phyloP scores from a whole-genome alignment of 1,140 invertebrate species.

The Holotrichia oblita region DNA sequence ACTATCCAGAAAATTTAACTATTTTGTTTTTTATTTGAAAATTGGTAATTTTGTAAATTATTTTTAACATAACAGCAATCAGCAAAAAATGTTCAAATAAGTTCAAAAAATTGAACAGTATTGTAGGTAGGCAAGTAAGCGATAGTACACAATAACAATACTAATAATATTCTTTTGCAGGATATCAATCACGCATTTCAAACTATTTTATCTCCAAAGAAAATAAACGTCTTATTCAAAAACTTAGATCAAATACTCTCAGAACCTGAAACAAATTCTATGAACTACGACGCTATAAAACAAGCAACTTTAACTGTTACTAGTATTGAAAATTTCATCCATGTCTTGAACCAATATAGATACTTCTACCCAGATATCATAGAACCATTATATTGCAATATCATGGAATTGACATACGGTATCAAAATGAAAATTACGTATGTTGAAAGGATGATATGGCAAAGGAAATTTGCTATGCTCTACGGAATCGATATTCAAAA shows the following conservation, averaged over 20 bases:
- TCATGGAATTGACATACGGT: conserved; percentile 70
- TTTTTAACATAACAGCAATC: too few species aligned
- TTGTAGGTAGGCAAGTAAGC: too few species aligned
- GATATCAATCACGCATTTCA: conserved; percentile 49
- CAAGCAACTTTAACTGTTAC: neutral
- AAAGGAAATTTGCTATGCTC: neutral
- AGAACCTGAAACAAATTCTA: neutral
- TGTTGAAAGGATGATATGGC: conserved; percentile 45
- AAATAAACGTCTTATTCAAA: conserved; percentile 37
- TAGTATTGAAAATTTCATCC: conserved; percentile 37
- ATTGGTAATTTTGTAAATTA: too few species aligned
- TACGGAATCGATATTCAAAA: neutral
- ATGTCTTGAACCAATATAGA: conserved; percentile 59
- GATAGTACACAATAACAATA: too few species aligned
- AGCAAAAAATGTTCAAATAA: too few species aligned
- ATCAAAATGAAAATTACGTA: conserved; percentile 64
- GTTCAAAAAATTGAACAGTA: too few species aligned
- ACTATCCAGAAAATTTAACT: too few species aligned
- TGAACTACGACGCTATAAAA: neutral
- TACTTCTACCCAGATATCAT: conserved; percentile 74
- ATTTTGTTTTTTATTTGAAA: too few species aligned
- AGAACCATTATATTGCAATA: conserved; percentile 67
- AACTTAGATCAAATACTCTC: neutral
- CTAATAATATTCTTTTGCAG: conserved; percentile 45
- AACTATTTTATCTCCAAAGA: conserved; percentile 49